Percentiles rank a stretch among this genome's conserved stretches.
Evolutionary conservation across 2,797 vertebrate genomes (phyloP).

Genomic region (Xenentodon cancila): DNA sequence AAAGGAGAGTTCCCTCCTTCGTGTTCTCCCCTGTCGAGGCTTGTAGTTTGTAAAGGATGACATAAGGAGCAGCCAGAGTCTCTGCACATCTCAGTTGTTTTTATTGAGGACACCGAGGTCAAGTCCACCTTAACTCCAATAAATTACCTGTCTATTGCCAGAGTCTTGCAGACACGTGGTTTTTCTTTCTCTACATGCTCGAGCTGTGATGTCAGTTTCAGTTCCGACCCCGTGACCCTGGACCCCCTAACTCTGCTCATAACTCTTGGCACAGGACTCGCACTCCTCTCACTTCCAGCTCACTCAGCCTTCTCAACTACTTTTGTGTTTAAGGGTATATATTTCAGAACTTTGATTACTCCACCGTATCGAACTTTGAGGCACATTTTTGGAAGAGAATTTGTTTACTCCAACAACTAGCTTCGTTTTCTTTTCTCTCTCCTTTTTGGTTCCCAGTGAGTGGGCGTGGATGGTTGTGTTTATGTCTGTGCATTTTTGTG

Average conservation of each 20-base stretch:
- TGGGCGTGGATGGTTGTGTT: constrained; percentile 29
- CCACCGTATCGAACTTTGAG: too few species aligned
- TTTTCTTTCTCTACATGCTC: constrained; percentile 55
- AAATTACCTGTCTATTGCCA: constrained; percentile 58
- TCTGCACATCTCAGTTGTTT: constrained; percentile 45
- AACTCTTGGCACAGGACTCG: constrained; percentile 46
- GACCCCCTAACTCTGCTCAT: constrained; percentile 51
- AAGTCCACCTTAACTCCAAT: constrained; percentile 54
- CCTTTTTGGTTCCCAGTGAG: constrained; percentile 8
- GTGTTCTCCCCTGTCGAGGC: background rate
- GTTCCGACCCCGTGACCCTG: constrained; percentile 62
- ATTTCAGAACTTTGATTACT: too few species aligned
- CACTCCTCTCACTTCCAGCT: constrained; percentile 21
- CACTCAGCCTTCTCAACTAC: constrained; percentile 21
- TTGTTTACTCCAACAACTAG: constrained; percentile 4
- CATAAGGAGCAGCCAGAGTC: constrained; percentile 33
- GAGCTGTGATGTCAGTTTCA: constrained; percentile 72
- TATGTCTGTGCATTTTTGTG: constrained; percentile 33
- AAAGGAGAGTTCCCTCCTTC: constrained; percentile 14
- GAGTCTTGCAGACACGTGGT: constrained; percentile 55
- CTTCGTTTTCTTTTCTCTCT: background rate
- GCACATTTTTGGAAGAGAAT: too few species aligned
- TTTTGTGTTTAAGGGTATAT: background rate
- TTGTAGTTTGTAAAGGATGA: constrained; percentile 35
- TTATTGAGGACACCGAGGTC: constrained; percentile 55